Base-by-base conservation (phyloP, 1,140 invertebrate species). In the Olivierus martensii region DNA sequence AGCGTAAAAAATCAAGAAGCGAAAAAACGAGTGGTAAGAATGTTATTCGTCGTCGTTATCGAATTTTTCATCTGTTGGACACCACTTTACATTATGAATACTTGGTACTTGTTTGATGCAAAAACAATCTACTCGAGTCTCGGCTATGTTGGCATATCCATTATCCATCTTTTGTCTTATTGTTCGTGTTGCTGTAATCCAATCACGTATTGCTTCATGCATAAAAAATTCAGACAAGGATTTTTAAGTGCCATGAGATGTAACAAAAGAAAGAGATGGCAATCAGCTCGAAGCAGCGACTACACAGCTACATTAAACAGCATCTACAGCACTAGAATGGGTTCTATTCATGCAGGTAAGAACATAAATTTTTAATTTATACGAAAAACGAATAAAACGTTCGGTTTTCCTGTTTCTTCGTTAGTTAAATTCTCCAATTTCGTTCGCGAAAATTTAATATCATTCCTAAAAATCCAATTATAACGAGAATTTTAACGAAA, bases 11-110 rank as follows among this genome's bases (percentile, higher is more conserved):
- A 28, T 28, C 28, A 28, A 28, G 28, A 28, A 28, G 28, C 28
- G 28, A 87, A 87, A 63, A 78, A 81, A 61, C 80, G 84, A 69
- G 84, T 93, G 11, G 88, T 94, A 34, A 75, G 84, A 59, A 93
- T 94, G 88, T 73, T 94, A 34, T 89, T 90, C 60, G 87, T 91
- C 2, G 80, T 93, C 2, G 87, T 93, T 11, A 66, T 88, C 28
- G 86, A 92, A 63, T 94, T 93, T 69, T 94, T 94, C 69, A 77
- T 91, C 12, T 94, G 87, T 65, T 93, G 89, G 89, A 84, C 88
- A 0, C 90, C 90, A 0, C 65, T 91, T 1, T 89, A 89, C 61
- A 77, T 87, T 22, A 73, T 92, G 39, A 89, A 89, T 69, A 89
- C 87, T 4, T 72, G 78, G 57, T 80, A 80, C 52, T 71, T 85